Percentiles rank a stretch among this genome's conserved stretches.
Evolutionary conservation across 92 coral and sea anemone species (phyloP).

Genomic region (Diadumene lineata): DNA sequence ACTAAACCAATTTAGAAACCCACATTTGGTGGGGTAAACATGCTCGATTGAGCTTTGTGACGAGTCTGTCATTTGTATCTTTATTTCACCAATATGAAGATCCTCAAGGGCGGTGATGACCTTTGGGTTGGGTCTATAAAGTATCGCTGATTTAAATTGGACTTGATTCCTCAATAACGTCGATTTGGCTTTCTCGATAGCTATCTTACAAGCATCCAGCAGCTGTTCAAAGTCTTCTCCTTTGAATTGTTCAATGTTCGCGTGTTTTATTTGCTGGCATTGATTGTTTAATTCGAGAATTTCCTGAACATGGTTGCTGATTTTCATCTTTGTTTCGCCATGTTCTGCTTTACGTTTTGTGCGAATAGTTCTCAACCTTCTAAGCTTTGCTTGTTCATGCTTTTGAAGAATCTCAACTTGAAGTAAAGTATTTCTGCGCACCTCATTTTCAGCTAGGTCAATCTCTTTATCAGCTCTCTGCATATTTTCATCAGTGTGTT

Average conservation of each 20-base stretch:
- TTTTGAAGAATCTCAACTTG: not conserved
- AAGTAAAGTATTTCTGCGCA: not conserved
- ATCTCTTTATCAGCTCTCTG: not conserved
- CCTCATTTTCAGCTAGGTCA: not conserved
- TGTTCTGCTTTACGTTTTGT: not conserved
- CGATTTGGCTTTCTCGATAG: not conserved
- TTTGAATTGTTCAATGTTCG: not conserved
- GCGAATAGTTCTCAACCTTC: not conserved
- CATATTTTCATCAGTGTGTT: not conserved
- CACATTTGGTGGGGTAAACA: not conserved
- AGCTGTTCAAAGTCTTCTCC: not conserved
- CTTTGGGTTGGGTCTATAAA: not conserved
- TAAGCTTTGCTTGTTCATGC: slow-evolving; percentile 5
- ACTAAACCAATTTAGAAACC: slow-evolving; percentile 3
- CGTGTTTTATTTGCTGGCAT: not conserved
- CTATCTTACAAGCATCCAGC: not conserved
- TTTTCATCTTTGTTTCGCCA: not conserved
- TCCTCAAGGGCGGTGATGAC: not conserved
- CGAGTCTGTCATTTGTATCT: slow-evolving; percentile 9
- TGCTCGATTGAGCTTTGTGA: slow-evolving; percentile 12
- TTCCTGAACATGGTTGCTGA: not conserved
- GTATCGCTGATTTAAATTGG: not conserved
- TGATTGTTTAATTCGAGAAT: not conserved
- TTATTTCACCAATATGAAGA: not conserved
- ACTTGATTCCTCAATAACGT: not conserved